Evolutionary conservation across 2,888 invertebrate species (phyloP).

Genomic region (Galerucella calmariensis): DNA sequence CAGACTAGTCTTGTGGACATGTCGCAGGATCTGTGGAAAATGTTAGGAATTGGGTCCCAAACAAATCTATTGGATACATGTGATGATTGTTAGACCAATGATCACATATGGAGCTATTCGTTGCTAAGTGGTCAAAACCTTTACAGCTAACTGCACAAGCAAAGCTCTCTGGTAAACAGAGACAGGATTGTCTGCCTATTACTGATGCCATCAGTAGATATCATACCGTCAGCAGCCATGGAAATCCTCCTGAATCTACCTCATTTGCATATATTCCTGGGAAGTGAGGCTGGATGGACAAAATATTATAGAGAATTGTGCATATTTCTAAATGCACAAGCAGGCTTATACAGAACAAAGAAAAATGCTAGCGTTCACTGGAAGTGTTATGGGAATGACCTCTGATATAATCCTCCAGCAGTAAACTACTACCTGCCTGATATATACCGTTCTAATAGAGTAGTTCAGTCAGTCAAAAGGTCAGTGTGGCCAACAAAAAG

Average conservation of each 20-base stretch:
- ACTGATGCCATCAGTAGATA: slow-evolving; percentile 25
- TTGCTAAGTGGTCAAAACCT: slow-evolving; percentile 18
- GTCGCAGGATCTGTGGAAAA: too few relatives aligned
- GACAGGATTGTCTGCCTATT: slow-evolving; percentile 21
- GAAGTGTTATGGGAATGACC: too few relatives aligned
- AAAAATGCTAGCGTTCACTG: too few relatives aligned
- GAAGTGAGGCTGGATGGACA: slow-evolving; percentile 1
- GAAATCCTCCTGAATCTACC: slow-evolving; percentile 22
- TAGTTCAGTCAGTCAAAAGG: too few relatives aligned
- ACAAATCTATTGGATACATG: slow-evolving; percentile 16
- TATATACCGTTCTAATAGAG: too few relatives aligned
- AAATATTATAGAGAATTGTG: too few relatives aligned
- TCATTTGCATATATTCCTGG: slow-evolving; percentile 12
- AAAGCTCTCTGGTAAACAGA: neutral
- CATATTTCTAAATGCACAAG: too few relatives aligned
- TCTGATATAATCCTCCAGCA: too few relatives aligned
- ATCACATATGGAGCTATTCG: slow-evolving; percentile 21
- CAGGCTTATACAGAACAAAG: too few relatives aligned
- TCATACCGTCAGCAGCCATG: slow-evolving; percentile 30
- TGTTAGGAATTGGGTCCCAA: neutral
- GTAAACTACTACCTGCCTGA: too few relatives aligned
- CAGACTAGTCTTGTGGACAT: neutral
- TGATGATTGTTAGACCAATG: slow-evolving; percentile 22
- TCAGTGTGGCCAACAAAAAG: too few relatives aligned
- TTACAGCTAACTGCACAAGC: neutral